Conservation (phyloP, 2,113 vertebrate species). For the Psammodynastes pulverulentus region DNA sequence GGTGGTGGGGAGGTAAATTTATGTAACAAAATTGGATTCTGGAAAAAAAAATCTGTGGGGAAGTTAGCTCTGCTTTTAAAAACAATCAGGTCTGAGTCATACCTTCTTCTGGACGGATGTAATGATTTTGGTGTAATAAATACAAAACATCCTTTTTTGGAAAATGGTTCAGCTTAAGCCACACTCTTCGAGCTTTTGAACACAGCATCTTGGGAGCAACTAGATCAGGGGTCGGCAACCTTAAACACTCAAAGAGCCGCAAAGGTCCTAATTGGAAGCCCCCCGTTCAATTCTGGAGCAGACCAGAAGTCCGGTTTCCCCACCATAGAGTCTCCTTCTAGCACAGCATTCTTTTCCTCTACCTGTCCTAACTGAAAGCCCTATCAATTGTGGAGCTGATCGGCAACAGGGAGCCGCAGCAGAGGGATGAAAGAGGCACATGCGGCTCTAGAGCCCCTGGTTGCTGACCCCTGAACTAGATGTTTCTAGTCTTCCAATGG, state of each 20-base stretch:
- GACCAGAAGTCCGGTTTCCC: too few relatives aligned
- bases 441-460: too few relatives aligned
- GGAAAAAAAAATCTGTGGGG: neutral
- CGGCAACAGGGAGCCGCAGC: too few relatives aligned
- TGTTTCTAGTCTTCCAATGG: neutral
- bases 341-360: too few relatives aligned
- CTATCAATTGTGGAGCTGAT: too few relatives aligned
- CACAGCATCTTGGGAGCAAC: neutral
- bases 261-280: too few relatives aligned
- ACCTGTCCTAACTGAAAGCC: too few relatives aligned
- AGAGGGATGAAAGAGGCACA: too few relatives aligned
- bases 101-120: slow-evolving; percentile 46
- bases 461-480: too few relatives aligned
- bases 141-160: neutral
- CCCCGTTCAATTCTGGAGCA: too few relatives aligned
- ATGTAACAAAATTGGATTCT: slow-evolving; percentile 53
- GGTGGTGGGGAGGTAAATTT: slow-evolving; percentile 32
- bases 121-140: slow-evolving; percentile 63
- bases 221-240: neutral
- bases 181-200: neutral
- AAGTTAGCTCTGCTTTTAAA: slow-evolving; percentile 24
- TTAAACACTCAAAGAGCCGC: too few relatives aligned
- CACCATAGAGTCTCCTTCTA: too few relatives aligned
- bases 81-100: slow-evolving; percentile 27
- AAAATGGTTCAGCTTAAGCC: neutral